Base-by-base conservation (phyloP, 2,113 vertebrate genomes). In the Sisor rabdophorus region DNA sequence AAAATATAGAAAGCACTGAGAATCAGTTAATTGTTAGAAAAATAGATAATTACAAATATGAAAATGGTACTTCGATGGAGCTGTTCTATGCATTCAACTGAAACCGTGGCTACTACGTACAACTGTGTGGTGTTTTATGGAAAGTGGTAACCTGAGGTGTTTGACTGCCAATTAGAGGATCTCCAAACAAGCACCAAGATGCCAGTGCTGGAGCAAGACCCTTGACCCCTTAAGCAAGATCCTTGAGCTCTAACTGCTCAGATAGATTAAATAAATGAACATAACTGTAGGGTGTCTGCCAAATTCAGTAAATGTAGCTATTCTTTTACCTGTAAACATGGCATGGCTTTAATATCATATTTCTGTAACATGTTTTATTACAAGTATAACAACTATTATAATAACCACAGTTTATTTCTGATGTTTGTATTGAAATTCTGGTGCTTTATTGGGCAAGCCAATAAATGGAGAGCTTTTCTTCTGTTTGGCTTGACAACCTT, bases 401-500 rank as follows among this genome's bases (percentile, higher is more conserved):
- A 40, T n/a, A 64, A 22, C 20, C 12, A 3, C 12, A 24, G n/a
- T 47, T 13, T 0, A 22, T 64, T 47, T 24, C 26, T 10, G n/a
- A 44, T 10, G 8, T 50, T 48, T 26, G 20, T n/a, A 36, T 22
- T 55, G 69, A 71, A 11, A 58, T 6, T 30, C n/a, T 47, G 36
- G 54, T 36, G 1, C 16, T 44, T 58, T 72, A 36, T 11, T 71
- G 26, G 52, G 58, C 26, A 64, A 32, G 60, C 28, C 73, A 75
- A 11, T 1, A 7, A n/a, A 20, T 32, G 22, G 4, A 69, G 63
- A 44, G 73, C 10, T 19, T 44, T n/a, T 67, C 20, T 68, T 17
- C 40, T 30, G 53, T 59, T 47, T 70, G 13, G 28, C 52, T 70
- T 60, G 54, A 52, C 75, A 60, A 36, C 15, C 52, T n/a, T 71